These are phyloP conservation scores for Ceratina calcarata DNA, from an alignment of 1,140 invertebrate species.

Conservation along the genomic window DNA sequence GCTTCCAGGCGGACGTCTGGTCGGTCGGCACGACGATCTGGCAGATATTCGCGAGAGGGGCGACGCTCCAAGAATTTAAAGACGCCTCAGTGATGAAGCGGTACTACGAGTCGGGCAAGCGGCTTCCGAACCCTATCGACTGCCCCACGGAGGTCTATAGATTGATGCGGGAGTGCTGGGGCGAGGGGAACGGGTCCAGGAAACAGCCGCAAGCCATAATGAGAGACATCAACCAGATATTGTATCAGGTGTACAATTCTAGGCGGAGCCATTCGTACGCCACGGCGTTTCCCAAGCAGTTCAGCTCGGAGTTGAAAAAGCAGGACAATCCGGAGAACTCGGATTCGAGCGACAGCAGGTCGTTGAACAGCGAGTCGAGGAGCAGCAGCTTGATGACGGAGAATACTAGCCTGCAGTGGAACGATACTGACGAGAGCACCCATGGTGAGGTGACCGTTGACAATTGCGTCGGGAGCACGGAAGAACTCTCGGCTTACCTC, in stretches of 20 bases:
- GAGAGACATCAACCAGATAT: constrained; percentile 90
- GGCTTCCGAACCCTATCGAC: constrained; percentile 86
- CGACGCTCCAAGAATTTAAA: constrained; percentile 18
- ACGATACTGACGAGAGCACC: constrained; percentile 65
- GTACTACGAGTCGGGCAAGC: constrained; percentile 86
- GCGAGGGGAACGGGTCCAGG: constrained; percentile 84
- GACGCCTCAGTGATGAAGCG: constrained; percentile 66
- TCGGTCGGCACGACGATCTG: constrained; percentile 93
- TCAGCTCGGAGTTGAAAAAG: constrained; percentile 57
- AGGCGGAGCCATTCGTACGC: constrained; percentile 83
- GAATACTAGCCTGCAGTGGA: constrained; percentile 70
- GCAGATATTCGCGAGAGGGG: constrained; percentile 89
- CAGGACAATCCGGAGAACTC: constrained; percentile 62
- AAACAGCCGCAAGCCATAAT: constrained; percentile 90
- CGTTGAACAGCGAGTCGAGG: constrained; percentile 68
- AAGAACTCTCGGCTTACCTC: constrained; percentile 52
- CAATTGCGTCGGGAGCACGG: constrained; percentile 30
- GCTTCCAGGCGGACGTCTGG: constrained; percentile 90
- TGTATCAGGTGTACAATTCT: constrained; percentile 86
- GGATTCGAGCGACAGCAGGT: constrained; percentile 55
- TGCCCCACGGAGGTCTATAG: constrained; percentile 92
- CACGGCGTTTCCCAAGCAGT: constrained; percentile 78
- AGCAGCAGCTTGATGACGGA: constrained; percentile 69
- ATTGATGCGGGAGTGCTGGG: constrained; percentile 95
- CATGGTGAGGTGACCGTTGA: not conserved